Conservation (phyloP, 2,797 vertebrate species). For the Muraenolepis orangiensis region DNA sequence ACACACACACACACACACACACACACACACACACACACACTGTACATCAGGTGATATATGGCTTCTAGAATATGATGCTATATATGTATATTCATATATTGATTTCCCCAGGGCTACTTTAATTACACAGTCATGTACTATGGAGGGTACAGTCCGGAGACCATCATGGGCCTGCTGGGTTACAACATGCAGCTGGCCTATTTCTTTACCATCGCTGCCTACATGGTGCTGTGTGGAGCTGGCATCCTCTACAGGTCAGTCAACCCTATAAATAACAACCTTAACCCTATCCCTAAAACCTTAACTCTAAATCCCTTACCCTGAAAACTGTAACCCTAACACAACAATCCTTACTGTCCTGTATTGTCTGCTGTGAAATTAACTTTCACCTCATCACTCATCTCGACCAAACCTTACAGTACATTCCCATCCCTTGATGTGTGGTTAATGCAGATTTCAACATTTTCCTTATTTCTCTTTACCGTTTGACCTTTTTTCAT, state of each 20-base stretch:
- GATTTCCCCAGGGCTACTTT: slow-evolving; percentile 84
- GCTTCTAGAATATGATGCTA: not conserved
- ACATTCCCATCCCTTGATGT: not conserved
- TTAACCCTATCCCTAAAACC: not conserved
- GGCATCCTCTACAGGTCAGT: slow-evolving; percentile 86
- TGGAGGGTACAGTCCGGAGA: slow-evolving; percentile 84
- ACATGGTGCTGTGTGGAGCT: slow-evolving; percentile 84
- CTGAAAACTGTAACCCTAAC: no score
- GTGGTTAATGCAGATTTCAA: not conserved
- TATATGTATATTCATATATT: no score
- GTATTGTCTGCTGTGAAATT: not conserved
- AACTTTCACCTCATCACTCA: not conserved
- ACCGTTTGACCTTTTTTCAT: not conserved
- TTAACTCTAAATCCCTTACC: no score
- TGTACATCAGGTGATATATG: not conserved
- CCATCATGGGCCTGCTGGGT: slow-evolving; percentile 29
- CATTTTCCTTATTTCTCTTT: not conserved
- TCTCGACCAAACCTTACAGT: not conserved
- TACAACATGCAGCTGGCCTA: slow-evolving; percentile 94
- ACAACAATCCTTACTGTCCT: not conserved
- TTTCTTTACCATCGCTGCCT: slow-evolving; percentile 85
- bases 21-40: not conserved
- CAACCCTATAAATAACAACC: not conserved
- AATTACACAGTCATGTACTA: slow-evolving; percentile 87
- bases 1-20: no score